phyloP scores from a whole-genome alignment of 2,797 vertebrate species.

The Sebastes cheni region DNA sequence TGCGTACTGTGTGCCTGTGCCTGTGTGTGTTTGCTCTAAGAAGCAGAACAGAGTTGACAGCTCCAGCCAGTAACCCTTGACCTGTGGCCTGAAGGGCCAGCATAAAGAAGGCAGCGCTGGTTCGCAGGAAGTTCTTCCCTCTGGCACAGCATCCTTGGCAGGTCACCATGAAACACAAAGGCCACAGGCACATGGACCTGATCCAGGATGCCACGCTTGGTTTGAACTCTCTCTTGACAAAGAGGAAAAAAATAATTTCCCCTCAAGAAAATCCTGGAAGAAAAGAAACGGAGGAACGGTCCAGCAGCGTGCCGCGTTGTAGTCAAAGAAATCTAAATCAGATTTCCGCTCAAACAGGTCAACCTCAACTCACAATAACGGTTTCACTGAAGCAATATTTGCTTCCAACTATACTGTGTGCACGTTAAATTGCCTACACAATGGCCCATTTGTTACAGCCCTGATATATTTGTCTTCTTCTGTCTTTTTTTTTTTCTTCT shows the following conservation, averaged over 20 bases:
- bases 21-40: slow-evolving; percentile 25
- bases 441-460: slow-evolving; percentile 83
- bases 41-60: slow-evolving; percentile 42
- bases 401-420: slow-evolving; percentile 50
- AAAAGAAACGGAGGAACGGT: slow-evolving; percentile 29
- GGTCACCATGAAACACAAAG: slow-evolving; percentile 62
- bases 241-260: slow-evolving; percentile 34
- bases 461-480: slow-evolving; percentile 85
- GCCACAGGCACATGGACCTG: slow-evolving; percentile 60
- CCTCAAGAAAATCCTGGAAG: slow-evolving; percentile 47
- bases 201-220: slow-evolving; percentile 61
- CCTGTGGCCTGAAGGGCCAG: slow-evolving; percentile 38
- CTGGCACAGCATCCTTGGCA: slow-evolving; percentile 60
- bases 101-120: slow-evolving; percentile 30
- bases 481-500: slow-evolving; percentile 66
- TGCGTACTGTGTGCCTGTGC: neutral
- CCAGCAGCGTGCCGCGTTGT: slow-evolving; percentile 21
- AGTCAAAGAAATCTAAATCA: slow-evolving; percentile 50
- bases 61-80: slow-evolving; percentile 62
- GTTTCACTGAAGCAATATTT: slow-evolving; percentile 65
- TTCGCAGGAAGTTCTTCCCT: slow-evolving; percentile 43
- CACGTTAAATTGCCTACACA: slow-evolving; percentile 70
- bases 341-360: slow-evolving; percentile 35
- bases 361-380: slow-evolving; percentile 49
- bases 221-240: slow-evolving; percentile 55